Evolutionary conservation across 2,888 invertebrate species (phyloP).

Genomic region (Cyaniris semiargus): DNA sequence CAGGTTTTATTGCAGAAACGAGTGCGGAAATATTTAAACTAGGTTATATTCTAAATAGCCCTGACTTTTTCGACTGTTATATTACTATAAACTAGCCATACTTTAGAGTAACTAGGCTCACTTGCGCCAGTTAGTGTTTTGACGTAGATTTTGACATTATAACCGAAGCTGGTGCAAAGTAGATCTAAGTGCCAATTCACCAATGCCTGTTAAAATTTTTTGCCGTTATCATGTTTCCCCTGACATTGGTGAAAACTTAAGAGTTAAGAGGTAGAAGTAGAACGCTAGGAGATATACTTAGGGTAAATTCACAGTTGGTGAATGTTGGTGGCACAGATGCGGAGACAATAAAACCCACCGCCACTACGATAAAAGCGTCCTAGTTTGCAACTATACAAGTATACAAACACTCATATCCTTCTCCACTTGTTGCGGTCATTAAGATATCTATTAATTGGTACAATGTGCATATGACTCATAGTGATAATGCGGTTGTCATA

Average conservation of each 20-base stretch:
- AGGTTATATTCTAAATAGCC: not conserved
- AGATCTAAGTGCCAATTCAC: too few species aligned
- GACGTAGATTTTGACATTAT: too few species aligned
- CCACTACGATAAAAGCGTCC: not conserved
- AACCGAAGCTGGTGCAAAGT: too few species aligned
- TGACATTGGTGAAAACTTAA: too few species aligned
- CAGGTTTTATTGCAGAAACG: slow-evolving; percentile 7
- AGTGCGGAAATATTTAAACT: not conserved
- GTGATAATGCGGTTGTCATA: not conserved
- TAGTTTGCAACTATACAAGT: not conserved
- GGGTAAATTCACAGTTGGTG: too few species aligned
- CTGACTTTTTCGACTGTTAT: not conserved
- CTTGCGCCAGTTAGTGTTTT: too few species aligned
- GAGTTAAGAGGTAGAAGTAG: too few species aligned
- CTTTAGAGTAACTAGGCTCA: too few species aligned
- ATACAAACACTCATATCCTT: not conserved
- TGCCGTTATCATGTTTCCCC: too few species aligned
- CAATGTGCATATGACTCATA: slow-evolving; percentile 2
- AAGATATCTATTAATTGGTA: not conserved
- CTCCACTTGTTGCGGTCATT: slow-evolving; percentile 15
- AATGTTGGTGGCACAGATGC: too few species aligned
- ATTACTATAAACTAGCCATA: not conserved
- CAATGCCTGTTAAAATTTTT: too few species aligned
- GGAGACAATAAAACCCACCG: not conserved
- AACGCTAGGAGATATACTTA: too few species aligned